phyloP scores from a whole-genome alignment of 2,797 vertebrate species.

The Myiotriccus ornatus region DNA sequence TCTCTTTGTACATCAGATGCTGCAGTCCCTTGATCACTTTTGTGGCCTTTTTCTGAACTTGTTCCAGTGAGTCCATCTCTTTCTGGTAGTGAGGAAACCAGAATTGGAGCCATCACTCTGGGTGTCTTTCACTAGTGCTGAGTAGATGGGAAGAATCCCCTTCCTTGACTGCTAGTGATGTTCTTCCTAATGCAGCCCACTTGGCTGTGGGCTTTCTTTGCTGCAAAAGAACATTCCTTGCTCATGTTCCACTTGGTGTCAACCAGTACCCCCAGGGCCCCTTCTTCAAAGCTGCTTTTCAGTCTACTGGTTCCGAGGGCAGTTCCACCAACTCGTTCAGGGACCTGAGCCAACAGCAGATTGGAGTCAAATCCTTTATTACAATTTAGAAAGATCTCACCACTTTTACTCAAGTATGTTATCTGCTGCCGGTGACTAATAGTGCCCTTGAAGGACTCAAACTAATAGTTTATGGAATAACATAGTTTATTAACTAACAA shows the following conservation, averaged over 20 bases:
- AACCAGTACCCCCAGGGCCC: not conserved
- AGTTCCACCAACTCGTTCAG: not conserved
- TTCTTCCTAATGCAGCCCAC: not conserved
- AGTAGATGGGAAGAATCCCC: not conserved
- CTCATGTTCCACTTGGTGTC: not conserved
- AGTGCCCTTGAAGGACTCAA: not conserved
- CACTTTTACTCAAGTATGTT: not conserved
- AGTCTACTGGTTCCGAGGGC: not conserved
- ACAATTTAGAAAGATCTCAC: not conserved
- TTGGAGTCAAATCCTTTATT: not conserved
- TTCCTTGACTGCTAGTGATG: not conserved
- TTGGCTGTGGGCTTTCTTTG: not conserved
- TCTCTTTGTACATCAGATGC: not conserved
- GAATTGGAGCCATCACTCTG: not conserved
- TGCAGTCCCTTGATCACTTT: not conserved
- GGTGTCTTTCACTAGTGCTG: not conserved
- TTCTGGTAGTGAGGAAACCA: not conserved
- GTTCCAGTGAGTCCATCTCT: not conserved
- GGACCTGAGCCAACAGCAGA: not conserved
- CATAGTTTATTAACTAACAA: not conserved
- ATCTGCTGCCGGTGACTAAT: not conserved
- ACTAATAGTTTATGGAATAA: not conserved
- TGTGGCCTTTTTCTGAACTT: not conserved
- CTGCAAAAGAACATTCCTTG: not conserved
- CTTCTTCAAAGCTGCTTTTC: not conserved